phyloP scores from a whole-genome alignment of 2,888 invertebrate species.

The Diarsia mendica region DNA sequence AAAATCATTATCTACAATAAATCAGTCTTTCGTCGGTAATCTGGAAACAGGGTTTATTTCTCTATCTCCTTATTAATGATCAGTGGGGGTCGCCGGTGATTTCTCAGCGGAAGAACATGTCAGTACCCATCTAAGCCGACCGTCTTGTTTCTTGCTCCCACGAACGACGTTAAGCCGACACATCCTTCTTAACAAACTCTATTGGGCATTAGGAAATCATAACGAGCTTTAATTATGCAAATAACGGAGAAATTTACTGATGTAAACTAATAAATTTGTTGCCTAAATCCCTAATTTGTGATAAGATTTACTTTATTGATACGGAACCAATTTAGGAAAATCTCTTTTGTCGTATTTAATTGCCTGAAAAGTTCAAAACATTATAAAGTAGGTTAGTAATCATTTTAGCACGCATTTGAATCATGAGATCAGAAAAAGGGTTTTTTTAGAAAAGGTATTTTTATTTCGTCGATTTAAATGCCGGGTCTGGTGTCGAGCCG shows the following conservation, averaged over 20 bases:
- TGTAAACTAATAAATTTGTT: conserved; percentile 50
- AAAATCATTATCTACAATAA: conserved; percentile 40
- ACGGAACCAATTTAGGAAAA: conserved; percentile 29
- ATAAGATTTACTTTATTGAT: conserved; percentile 47
- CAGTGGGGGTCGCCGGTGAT: conserved; percentile 46
- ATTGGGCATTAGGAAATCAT: conserved; percentile 56
- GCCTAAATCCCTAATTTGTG: conserved; percentile 51
- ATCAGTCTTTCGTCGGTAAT: conserved; percentile 47
- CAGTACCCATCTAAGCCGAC: conserved; percentile 51
- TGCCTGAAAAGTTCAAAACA: conserved; percentile 7
- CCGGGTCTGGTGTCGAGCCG: conserved; percentile 55
- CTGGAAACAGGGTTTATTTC: conserved; percentile 38
- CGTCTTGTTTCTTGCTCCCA: conserved; percentile 56
- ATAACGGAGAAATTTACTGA: conserved; percentile 57
- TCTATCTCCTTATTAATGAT: conserved; percentile 53
- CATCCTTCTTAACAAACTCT: conserved; percentile 69
- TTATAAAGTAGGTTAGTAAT: neutral
- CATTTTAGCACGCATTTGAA: conserved; percentile 27
- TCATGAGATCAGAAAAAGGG: conserved; percentile 39
- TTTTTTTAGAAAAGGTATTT: conserved; percentile 46
- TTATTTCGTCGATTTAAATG: conserved; percentile 55
- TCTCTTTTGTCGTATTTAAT: conserved; percentile 12
- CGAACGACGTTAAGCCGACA: conserved; percentile 66
- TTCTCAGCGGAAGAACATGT: conserved; percentile 55
- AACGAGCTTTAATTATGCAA: conserved; percentile 58